These are phyloP conservation scores for human (Homo sapiens) DNA, from an alignment of 2,113 vertebrate genomes.

Conservation along the genomic window GRCh38 chr18:3196501-3197000, in stretches of 20 bases:
- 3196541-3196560: neutral
- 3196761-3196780: neutral
- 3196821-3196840: neutral
- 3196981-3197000: neutral
- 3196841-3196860: neutral
- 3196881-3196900: neutral
- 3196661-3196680: neutral
- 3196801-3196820: neutral
- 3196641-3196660: neutral
- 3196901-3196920: neutral
- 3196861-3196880: neutral
- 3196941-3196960: neutral
- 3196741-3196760: neutral
- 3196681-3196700: neutral
- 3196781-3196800: neutral
- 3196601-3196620: accelerated
- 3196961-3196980: neutral
- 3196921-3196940: neutral
- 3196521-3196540: neutral
- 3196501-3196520: neutral
- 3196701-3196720: slow-evolving; percentile 14
- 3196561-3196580: neutral
- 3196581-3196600: neutral
- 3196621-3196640: neutral
- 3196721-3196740: neutral